Evolutionary conservation across 1,140 invertebrate species (phyloP), one percentile per base, ranked within the genome.

Genomic region (Radopholus similis): DNA sequence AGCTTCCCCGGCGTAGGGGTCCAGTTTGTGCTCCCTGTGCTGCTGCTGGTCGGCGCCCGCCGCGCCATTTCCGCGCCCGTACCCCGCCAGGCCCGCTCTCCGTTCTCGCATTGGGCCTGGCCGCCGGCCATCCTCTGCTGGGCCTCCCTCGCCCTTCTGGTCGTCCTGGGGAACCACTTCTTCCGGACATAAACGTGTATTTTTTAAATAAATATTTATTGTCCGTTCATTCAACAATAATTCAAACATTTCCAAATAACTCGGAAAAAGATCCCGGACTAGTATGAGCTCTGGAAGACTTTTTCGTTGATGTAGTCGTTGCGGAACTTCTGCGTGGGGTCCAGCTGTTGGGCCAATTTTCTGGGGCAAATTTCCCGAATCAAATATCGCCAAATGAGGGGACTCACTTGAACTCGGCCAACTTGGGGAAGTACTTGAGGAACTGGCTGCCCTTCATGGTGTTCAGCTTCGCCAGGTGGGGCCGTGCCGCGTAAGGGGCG

Each of bases 1-100:
- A 90, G 91, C 0, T 97, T 92, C 84, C 91, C 92, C 2, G 94
- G 94, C 1, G 88, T 90, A n/a, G 89, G 88, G 3, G 94, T 98
- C 67, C 95, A 97, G 83, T 98, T 97, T 85, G 83, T 97, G 1
- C 91, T 97, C 74, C 95, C 95, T 0, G 90, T 90, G 0, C 86
- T 89, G 54, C 84, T 98, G 32, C 91, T 96, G 5, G 88, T 90
- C 77, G 88, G 87, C 72, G 90, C 92, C 0, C 86, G 93, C 6
- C n/a, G 21, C 15, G 64, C 55, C 42, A 28, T 44, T 13, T 37
- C 13, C 4, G 26, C 40, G 30, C 21, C 68, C 18, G n/a, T 64
- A 35, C n/a, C n/a, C n/a, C 21, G 23, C 44, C 38, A 63, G 26
- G 30, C 21, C 35, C 54, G n/a, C 23, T 23, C 68, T 4, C 77